Conservation (phyloP, 2,888 invertebrate genomes). For the Drosophila stalkeri region DNA sequence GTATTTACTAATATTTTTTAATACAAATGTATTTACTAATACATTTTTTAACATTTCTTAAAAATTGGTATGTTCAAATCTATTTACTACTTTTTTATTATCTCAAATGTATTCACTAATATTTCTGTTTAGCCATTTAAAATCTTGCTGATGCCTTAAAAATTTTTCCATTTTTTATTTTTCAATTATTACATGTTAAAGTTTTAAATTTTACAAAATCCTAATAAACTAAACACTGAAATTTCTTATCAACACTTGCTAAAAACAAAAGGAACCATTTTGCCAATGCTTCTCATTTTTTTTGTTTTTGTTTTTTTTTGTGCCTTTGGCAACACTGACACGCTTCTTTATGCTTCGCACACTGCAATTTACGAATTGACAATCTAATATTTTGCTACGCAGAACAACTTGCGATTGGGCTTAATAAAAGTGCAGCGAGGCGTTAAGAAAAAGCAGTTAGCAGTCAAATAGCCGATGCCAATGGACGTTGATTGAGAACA, state of each 20-base stretch:
- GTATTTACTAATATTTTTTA: no score
- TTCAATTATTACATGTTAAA: no score
- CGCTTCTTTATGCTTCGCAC: conserved; percentile 67
- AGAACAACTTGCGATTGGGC: conserved; percentile 52
- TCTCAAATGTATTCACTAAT: no score
- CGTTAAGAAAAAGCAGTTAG: conserved; percentile 80
- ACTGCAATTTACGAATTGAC: conserved; percentile 74
- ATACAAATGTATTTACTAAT: no score
- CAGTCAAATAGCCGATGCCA: conserved; percentile 60
- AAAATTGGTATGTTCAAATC: no score
- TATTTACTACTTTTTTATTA: no score
- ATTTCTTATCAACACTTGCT: not conserved
- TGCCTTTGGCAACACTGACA: conserved; percentile 40
- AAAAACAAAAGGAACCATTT: not conserved
- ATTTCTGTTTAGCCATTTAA: no score
- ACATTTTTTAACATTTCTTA: no score
- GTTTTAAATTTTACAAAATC: no score
- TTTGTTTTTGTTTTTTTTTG: conserved; percentile 1
- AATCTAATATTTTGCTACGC: conserved; percentile 69
- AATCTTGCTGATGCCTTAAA: no score
- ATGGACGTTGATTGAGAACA: conserved; percentile 63
- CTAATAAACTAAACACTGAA: not conserved
- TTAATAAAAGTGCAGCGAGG: conserved; percentile 74
- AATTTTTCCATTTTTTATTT: no score
- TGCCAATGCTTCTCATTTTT: not conserved